Evolutionary conservation across 1,140 invertebrate species (phyloP).

Genomic region (Octopus sinensis): DNA sequence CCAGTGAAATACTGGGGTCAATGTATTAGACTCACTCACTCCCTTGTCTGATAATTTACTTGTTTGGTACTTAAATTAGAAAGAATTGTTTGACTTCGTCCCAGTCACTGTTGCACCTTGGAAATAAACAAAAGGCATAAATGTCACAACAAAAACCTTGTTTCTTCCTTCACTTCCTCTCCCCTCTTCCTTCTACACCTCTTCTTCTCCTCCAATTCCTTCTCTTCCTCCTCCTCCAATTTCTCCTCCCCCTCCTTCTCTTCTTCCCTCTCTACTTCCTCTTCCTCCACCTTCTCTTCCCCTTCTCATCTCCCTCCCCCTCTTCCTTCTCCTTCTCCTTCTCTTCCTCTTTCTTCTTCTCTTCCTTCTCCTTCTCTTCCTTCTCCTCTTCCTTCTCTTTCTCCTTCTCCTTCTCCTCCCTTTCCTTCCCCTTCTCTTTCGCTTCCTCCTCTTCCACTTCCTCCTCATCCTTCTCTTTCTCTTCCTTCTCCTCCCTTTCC

Average conservation of each 20-base stretch:
- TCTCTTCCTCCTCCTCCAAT: not conserved
- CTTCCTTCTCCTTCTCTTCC: conserved; percentile 6
- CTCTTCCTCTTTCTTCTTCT: too few species aligned
- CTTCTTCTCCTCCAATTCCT: too few species aligned
- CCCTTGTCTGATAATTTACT: too few species aligned
- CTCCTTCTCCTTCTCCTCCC: conserved; percentile 2
- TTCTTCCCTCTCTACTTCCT: not conserved
- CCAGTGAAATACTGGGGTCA: too few species aligned
- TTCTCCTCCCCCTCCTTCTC: conserved; percentile 1
- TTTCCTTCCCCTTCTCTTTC: not conserved
- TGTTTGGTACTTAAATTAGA: too few species aligned
- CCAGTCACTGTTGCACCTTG: too few species aligned
- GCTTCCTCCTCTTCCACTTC: not conserved
- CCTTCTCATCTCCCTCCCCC: not conserved
- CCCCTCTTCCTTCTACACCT: too few species aligned
- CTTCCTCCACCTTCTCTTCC: not conserved
- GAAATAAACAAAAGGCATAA: too few species aligned
- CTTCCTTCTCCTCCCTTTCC: not conserved
- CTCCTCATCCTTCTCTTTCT: conserved; percentile 7
- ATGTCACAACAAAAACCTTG: too few species aligned
- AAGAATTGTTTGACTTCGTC: too few species aligned
- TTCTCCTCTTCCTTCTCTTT: not conserved
- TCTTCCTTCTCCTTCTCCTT: not conserved
- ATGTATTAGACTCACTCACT: too few species aligned
- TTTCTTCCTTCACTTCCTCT: too few species aligned